Base-by-base conservation (phyloP, 2,113 vertebrate genomes). In the Cygnus buccinator region DNA sequence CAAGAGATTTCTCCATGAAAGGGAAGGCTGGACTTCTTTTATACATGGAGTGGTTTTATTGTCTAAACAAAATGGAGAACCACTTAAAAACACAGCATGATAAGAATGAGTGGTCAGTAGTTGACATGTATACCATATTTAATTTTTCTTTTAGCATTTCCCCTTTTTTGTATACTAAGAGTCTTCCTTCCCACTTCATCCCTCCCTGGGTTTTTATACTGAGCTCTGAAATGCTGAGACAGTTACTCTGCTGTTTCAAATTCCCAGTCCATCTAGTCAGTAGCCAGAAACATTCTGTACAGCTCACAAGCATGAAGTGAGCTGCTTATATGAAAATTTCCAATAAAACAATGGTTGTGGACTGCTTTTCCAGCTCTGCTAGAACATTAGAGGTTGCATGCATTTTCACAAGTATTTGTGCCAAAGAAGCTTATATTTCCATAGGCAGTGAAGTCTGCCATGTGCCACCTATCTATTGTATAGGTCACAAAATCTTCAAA, bases 171-270 rank as follows among this genome's bases (percentile, higher is more conserved):
- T 33, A 11, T 23, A 41, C 33, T 44, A 44, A n/a, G 26, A 29
- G 15, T 17, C 10, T 63, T 63, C 25, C 37, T 37, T 39, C 11
- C 3, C 15, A 41, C 37, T 37, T 19, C 26, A 41, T 26, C 21
- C 11, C 13, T 59, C 14, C 9, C 21, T 0, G 1, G 4, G 15
- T 43, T 83, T 91, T 92, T 82, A 21, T 66, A 50, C 10, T 66
- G 73, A 61, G 4, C 44, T 70, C 67, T 86, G 63, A 93, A 87
- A 7, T 54, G 87, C 50, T 54, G 48, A 61, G 57, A 39, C 20
- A 63, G 19, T 83, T 83, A 65, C 26, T 68, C 71, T 86, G 71
- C 72, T 96, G 92, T 92, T 97, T 96, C 79, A 88, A 90, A 95
- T 94, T 95, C 82, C 90, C 85, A 86, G 79, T 88, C 95, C 85